These are phyloP conservation scores for Pristis pectinata DNA, from an alignment of 2,797 vertebrate genomes.

Conservation along the genomic window DNA sequence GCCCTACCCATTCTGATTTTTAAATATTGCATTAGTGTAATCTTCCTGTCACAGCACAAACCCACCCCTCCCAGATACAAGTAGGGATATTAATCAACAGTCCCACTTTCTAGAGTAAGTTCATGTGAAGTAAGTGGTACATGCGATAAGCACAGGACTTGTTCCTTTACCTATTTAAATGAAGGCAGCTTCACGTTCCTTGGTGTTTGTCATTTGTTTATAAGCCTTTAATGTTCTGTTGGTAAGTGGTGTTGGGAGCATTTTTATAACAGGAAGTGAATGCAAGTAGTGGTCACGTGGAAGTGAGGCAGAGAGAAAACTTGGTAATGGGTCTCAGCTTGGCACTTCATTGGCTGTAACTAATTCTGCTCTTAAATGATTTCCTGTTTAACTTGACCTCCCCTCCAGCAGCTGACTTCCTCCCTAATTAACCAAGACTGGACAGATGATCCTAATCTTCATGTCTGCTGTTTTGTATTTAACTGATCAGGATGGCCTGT, in stretches of 20 bases:
- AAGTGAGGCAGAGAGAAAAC: not conserved
- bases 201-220: not conserved
- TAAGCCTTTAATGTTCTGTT: not conserved
- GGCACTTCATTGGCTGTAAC: not conserved
- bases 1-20: not conserved
- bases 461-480: not conserved
- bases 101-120: too few species aligned
- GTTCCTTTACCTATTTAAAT: too few species aligned
- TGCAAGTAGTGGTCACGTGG: not conserved
- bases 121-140: too few species aligned
- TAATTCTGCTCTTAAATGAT: not conserved
- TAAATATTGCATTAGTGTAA: not conserved
- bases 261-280: not conserved
- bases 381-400: not conserved
- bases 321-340: not conserved
- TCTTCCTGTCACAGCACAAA: too few species aligned
- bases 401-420: not conserved
- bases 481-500: not conserved
- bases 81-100: too few species aligned
- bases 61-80: too few species aligned
- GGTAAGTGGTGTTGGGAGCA: not conserved
- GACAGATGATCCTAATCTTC: not conserved
- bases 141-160: too few species aligned
- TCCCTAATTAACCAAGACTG: not conserved
- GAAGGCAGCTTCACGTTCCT: not conserved